These are phyloP conservation scores for Catostomus latipinnis DNA, from an alignment of 2,797 vertebrate genomes.

Conservation along the genomic window DNA sequence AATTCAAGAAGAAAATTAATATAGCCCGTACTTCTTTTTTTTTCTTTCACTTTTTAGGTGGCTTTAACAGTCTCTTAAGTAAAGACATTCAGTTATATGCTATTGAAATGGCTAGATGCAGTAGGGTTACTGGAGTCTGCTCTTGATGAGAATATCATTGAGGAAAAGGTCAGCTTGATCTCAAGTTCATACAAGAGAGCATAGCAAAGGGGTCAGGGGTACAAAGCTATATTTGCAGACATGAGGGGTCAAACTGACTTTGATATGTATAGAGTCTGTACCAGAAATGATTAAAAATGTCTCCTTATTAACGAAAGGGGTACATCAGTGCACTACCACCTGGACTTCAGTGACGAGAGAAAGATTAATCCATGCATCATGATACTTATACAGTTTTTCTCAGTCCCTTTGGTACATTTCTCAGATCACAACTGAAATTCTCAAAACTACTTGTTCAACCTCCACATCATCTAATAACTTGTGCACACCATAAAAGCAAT, in stretches of 20 bases:
- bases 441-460: too few relatives aligned
- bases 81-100: background rate
- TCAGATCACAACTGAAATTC: too few relatives aligned
- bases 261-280: conserved; percentile 3
- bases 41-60: background rate
- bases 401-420: too few relatives aligned
- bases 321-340: conserved; percentile 17
- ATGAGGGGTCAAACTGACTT: conserved; percentile 19
- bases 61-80: background rate
- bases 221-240: conserved; percentile 32
- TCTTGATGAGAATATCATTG: conserved; percentile 10
- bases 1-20: too few relatives aligned
- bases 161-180: conserved; percentile 33
- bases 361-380: background rate
- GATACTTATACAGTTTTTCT: background rate
- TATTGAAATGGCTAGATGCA: background rate
- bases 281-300: conserved; percentile 36
- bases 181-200: conserved; percentile 18
- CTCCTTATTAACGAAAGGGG: conserved; percentile 14
- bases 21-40: too few relatives aligned
- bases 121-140: background rate
- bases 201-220: conserved; percentile 2
- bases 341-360: background rate
- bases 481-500: too few relatives aligned
- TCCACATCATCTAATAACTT: too few relatives aligned